Conservation (phyloP, 2,113 vertebrate species). For the Corythornis madagascariensis region DNA sequence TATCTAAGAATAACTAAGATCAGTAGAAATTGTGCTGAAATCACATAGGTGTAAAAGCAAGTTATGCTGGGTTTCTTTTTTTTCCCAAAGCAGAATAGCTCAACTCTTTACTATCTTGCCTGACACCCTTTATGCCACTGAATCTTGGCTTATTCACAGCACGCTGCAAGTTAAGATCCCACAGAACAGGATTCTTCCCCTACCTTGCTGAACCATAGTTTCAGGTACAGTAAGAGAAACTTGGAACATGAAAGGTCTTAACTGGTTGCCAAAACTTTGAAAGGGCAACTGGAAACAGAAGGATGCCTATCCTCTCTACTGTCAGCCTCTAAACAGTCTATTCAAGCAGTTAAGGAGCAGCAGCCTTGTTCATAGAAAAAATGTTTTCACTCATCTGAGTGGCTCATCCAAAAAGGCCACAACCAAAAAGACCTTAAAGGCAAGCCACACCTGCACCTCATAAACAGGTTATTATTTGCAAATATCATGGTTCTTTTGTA, state of each 20-base stretch:
- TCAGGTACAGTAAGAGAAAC: neutral
- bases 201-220: neutral
- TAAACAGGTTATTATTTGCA: neutral
- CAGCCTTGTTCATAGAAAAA: neutral
- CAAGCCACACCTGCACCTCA: neutral
- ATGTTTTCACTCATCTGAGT: neutral
- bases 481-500: neutral
- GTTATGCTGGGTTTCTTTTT: neutral
- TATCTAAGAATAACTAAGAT: neutral
- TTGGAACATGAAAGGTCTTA: fast-evolving
- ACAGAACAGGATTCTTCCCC: neutral
- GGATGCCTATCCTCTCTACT: neutral
- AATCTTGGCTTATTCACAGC: neutral
- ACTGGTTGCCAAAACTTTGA: neutral
- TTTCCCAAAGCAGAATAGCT: neutral
- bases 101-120: neutral
- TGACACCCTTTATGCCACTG: neutral
- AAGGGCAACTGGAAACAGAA: neutral
- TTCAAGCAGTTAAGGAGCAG: neutral
- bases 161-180: neutral
- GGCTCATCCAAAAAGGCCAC: neutral
- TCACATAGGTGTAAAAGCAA: neutral
- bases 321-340: neutral
- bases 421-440: neutral
- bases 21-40: neutral